Evolutionary conservation across 1,140 invertebrate genomes (phyloP).

Genomic region (Heliconius eleuchia): DNA sequence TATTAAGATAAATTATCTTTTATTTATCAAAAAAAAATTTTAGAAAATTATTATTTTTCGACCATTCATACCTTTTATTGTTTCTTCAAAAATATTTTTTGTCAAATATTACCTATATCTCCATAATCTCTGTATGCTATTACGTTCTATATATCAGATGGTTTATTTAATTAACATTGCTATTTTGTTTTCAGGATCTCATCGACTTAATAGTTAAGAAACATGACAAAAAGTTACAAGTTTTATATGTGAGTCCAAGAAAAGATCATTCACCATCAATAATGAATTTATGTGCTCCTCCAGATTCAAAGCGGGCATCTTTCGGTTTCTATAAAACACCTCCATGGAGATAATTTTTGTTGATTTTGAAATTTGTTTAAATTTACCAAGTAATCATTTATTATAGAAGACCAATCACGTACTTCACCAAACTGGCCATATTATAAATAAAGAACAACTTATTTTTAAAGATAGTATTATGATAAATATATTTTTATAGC

Average conservation of each 20-base stretch:
- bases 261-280: conserved; percentile 40
- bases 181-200: conserved; percentile 51
- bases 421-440: background rate
- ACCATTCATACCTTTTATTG: too few relatives aligned
- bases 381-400: background rate
- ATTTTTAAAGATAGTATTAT: conserved; percentile 9
- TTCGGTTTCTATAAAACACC: conserved; percentile 1
- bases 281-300: conserved; percentile 48
- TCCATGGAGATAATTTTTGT: conserved; percentile 52
- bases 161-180: background rate
- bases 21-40: too few relatives aligned
- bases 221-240: conserved; percentile 47
- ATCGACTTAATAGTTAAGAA: conserved; percentile 53
- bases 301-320: background rate
- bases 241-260: conserved; percentile 43
- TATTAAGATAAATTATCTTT: too few relatives aligned
- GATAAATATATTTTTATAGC: conserved; percentile 19
- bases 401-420: background rate
- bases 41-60: too few relatives aligned
- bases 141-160: background rate
- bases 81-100: too few relatives aligned
- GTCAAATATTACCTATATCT: too few relatives aligned
- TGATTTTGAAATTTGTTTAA: background rate
- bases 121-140: background rate
- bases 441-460: background rate